phyloP scores from a whole-genome alignment of 2,113 vertebrate genomes.

The Gnathonemus echidnorhynchus region DNA sequence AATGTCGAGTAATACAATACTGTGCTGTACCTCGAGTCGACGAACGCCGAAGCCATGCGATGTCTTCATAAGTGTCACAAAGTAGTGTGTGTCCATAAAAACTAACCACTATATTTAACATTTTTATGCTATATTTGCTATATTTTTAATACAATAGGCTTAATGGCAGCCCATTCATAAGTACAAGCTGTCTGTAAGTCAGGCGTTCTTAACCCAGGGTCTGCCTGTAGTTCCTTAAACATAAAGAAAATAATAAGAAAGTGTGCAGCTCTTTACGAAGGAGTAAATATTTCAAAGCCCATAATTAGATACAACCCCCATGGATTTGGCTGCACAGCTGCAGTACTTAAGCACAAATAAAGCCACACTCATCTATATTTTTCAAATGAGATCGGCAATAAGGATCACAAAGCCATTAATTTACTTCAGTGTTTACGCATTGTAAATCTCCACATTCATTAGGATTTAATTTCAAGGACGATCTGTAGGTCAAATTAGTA shows the following conservation, averaged over 20 bases:
- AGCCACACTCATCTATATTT: neutral
- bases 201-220: neutral
- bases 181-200: neutral
- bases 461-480: conserved; percentile 8
- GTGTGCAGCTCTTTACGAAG: neutral
- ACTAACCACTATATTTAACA: neutral
- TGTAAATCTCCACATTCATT: neutral
- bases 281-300: neutral
- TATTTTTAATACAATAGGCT: neutral
- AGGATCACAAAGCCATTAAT: conserved; percentile 12
- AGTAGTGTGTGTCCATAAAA: neutral
- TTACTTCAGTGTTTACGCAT: neutral
- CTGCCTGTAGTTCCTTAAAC: neutral
- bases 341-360: conserved; percentile 5
- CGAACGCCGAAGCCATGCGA: neutral
- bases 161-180: neutral
- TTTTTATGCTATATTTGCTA: neutral
- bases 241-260: neutral
- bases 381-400: neutral
- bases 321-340: neutral
- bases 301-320: neutral
- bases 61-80: neutral
- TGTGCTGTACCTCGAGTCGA: neutral
- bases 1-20: neutral
- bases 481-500: neutral